Conservation (phyloP, 2,113 vertebrate species). For the Girardinichthys multiradiatus region DNA sequence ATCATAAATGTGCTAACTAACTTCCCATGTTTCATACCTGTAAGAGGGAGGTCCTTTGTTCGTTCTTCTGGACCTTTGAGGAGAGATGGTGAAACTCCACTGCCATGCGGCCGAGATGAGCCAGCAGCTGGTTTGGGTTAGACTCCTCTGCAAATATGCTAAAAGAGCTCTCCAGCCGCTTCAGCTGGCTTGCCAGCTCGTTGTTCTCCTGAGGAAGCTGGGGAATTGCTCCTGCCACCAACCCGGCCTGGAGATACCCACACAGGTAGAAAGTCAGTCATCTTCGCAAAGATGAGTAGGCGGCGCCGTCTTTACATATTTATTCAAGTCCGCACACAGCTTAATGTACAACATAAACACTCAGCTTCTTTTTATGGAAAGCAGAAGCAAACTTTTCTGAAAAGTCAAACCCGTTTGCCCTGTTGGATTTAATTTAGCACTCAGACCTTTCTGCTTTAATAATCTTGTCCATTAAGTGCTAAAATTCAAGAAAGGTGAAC, state of each 20-base stretch:
- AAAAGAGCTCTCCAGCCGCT: slow-evolving; percentile 91
- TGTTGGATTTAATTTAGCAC: slow-evolving; percentile 22
- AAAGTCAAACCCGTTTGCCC: slow-evolving; percentile 43
- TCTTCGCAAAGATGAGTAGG: slow-evolving; percentile 6
- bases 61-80: slow-evolving; percentile 96
- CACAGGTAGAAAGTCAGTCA: slow-evolving; percentile 38
- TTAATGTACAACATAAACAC: slow-evolving; percentile 4
- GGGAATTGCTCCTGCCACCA: slow-evolving; percentile 63
- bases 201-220: slow-evolving; percentile 83
- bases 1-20: background rate
- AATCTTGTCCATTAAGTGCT: background rate
- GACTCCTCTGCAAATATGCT: slow-evolving; percentile 92
- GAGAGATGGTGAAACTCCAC: slow-evolving; percentile 96
- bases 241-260: slow-evolving; percentile 58
- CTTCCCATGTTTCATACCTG: slow-evolving; percentile 79
- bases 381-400: background rate
- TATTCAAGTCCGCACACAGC: slow-evolving; percentile 5
- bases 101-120: slow-evolving; percentile 94
- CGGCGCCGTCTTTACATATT: background rate
- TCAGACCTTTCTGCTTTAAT: background rate
- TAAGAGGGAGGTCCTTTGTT: slow-evolving; percentile 91
- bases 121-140: slow-evolving; percentile 91
- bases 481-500: background rate
- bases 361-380: slow-evolving; percentile 11
- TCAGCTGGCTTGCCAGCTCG: slow-evolving; percentile 90